Evolutionary conservation across 2,113 vertebrate genomes (phyloP).

Genomic region (Pelecanoides urinatrix): DNA sequence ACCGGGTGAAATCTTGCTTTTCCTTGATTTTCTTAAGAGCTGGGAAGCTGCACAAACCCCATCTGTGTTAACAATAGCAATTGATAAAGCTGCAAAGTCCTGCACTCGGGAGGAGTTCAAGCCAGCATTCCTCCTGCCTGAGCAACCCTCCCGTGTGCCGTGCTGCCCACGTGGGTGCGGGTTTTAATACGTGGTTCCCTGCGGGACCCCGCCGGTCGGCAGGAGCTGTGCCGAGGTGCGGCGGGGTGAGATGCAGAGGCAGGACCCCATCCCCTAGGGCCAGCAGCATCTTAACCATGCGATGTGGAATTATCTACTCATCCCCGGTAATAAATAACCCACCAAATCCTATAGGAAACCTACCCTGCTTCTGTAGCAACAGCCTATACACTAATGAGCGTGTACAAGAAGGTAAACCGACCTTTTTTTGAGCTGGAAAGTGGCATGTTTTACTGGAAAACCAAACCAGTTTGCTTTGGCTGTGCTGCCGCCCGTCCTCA

Average conservation of each 20-base stretch:
- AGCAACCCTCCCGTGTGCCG: background rate
- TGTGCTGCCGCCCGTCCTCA: background rate
- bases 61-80: background rate
- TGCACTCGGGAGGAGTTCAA: background rate
- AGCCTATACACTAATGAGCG: background rate
- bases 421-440: background rate
- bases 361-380: background rate
- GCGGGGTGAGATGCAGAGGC: background rate
- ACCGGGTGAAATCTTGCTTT: background rate
- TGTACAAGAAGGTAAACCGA: background rate
- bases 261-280: background rate
- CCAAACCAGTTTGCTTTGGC: slow-evolving; percentile 2
- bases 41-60: background rate
- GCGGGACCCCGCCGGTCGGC: background rate
- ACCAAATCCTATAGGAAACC: background rate
- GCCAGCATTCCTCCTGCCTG: background rate
- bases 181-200: background rate
- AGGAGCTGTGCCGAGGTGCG: background rate
- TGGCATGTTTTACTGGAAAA: slow-evolving; percentile 14
- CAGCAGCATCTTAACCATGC: background rate
- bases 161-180: accelerated
- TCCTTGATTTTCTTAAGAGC: background rate
- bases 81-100: background rate
- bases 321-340: background rate
- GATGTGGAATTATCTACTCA: background rate